Conservation (phyloP, 2,888 invertebrate genomes). For the Eueremaeus valkanovi region DNA sequence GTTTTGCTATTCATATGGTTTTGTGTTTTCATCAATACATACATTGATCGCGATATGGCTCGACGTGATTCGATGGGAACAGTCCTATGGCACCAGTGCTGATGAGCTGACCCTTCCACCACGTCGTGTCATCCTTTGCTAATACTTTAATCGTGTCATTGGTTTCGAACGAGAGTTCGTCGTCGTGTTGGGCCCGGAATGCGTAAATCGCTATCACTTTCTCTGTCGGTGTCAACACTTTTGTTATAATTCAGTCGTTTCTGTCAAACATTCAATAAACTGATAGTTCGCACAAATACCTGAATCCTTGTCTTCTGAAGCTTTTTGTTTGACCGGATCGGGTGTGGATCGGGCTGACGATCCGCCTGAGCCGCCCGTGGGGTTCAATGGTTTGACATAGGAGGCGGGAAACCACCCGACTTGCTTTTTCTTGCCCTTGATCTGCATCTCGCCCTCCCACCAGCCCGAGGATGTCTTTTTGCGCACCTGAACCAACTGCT, state of each 20-base stretch:
- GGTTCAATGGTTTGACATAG: slow-evolving; percentile 70
- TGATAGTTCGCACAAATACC: slow-evolving; percentile 22
- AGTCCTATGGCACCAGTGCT: slow-evolving; percentile 82
- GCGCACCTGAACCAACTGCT: slow-evolving; percentile 89
- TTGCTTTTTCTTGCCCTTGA: slow-evolving; percentile 76
- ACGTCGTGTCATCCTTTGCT: slow-evolving; percentile 87
- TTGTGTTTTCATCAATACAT: neutral
- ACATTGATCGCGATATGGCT: slow-evolving; percentile 2
- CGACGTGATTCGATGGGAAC: slow-evolving; percentile 93
- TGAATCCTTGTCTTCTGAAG: slow-evolving; percentile 35
- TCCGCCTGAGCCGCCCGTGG: slow-evolving; percentile 45
- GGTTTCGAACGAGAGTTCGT: slow-evolving; percentile 87
- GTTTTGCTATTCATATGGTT: neutral
- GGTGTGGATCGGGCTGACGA: slow-evolving; percentile 52
- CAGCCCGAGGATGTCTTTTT: slow-evolving; percentile 96
- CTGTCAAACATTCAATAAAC: slow-evolving; percentile 8
- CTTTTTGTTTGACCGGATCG: slow-evolving; percentile 46
- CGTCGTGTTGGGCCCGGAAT: slow-evolving; percentile 88
- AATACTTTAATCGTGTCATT: slow-evolving; percentile 85
- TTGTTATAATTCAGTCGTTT: slow-evolving; percentile 41
- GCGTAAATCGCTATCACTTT: slow-evolving; percentile 89
- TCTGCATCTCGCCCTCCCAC: slow-evolving; percentile 99
- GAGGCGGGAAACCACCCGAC: slow-evolving; percentile 99
- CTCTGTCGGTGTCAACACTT: slow-evolving; percentile 57
- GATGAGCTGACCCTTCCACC: slow-evolving; percentile 88